Percentiles rank a stretch among this genome's conserved stretches.
phyloP scores from a whole-genome alignment of 2,797 vertebrate genomes.

The Takifugu rubripes region DNA sequence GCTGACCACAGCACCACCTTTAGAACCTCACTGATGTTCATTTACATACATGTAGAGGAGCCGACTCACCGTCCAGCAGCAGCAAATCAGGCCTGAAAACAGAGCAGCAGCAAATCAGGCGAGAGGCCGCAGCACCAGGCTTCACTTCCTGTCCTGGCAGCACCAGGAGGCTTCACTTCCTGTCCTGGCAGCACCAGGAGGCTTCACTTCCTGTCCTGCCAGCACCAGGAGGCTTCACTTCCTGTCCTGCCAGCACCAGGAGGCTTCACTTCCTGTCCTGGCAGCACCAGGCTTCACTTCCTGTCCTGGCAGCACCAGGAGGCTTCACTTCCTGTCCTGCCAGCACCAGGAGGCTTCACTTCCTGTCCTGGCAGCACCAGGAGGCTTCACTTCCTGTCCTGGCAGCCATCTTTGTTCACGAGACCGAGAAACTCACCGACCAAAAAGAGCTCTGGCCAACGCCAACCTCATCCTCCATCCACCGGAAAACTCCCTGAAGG shows the following conservation, averaged over 20 bases:
- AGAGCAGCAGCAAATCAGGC: neutral
- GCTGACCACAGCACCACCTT: neutral
- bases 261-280: too few species aligned
- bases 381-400: neutral
- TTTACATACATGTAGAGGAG: neutral
- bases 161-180: neutral
- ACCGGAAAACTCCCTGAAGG: constrained; percentile 92
- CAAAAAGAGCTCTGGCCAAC: constrained; percentile 92
- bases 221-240: too few species aligned
- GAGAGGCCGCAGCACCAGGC: neutral
- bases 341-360: too few species aligned
- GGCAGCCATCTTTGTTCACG: neutral
- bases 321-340: too few species aligned
- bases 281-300: too few species aligned
- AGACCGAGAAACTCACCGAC: constrained; percentile 75
- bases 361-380: too few species aligned
- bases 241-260: too few species aligned
- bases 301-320: too few species aligned
- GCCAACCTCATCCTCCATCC: constrained; percentile 98
- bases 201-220: too few species aligned
- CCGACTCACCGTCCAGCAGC: constrained; percentile 90
- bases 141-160: neutral
- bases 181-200: too few species aligned
- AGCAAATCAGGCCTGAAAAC: constrained; percentile 88
- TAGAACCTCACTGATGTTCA: too few species aligned